Base-by-base conservation (phyloP, 2,113 vertebrate genomes). In the Zosterops japonicus region DNA sequence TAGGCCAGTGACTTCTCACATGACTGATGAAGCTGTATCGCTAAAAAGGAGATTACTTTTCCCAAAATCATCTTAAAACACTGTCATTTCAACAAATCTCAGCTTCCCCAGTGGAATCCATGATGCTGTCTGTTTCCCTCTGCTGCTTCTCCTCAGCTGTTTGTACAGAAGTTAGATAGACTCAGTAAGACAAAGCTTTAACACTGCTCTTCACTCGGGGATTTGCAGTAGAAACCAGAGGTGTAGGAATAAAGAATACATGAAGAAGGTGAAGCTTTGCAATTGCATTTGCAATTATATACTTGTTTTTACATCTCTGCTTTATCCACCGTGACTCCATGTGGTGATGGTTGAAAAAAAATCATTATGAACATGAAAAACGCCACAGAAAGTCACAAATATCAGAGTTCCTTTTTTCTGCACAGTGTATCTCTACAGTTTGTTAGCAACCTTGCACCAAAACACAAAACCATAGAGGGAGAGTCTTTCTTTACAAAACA, bases 261-360 rank as follows among this genome's bases (percentile, higher is more conserved):
- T 16, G 24, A 91, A 70, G 28, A 86, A 78, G n/a, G 22, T 23
- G 27, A 82, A 64, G 39, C 15, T 70, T 36, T 53, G 21, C 17
- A 87, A 56, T 16, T 41, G 53, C 25, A 65, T 90, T 75, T 76
- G 23, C 2, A 22, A 35, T 24, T 9, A 69, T 33, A 33, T 42
- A 53, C 23, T 61, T 16, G 5, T 56, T 91, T 89, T 69, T 72
- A 28, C 5, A 61, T 14, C 22, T 85, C 81, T 87, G 29, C 25
- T 82, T 75, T 61, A 69, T 42, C 36, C 0, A 1, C 56, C 81
- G 27, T 0, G 0, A 69, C 5, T 86, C 50, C 14, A 52, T 2
- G 9, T 8, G 19, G 11, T 23, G 8, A 83, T 80, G n/a, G 15
- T 9, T 90, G 53, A 71, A 90, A 87, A 90, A 90, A 92, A 61